phyloP scores from a whole-genome alignment of 2,113 vertebrate species.

The Clupea harengus region DNA sequence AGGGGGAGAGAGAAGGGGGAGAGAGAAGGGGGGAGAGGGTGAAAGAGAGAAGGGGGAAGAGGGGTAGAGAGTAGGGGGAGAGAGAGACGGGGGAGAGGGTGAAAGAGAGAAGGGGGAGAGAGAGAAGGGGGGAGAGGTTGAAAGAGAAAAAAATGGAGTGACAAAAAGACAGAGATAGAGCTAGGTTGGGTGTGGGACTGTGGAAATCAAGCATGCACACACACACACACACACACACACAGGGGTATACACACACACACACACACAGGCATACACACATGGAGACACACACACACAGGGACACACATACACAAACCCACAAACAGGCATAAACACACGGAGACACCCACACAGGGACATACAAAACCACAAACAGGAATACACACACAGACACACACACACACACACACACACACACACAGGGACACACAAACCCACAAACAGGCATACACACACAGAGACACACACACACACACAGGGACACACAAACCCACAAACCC shows the following conservation, averaged over 20 bases:
- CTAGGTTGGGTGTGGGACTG: not conserved
- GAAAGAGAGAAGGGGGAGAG: too few species aligned
- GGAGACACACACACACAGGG: not conserved
- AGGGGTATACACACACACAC: not conserved
- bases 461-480: not conserved
- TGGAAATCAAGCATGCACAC: not conserved
- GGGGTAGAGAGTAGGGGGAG: too few species aligned
- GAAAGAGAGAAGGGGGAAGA: not conserved
- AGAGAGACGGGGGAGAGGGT: not conserved
- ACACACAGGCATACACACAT: not conserved
- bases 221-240: not conserved
- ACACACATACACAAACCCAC: not conserved
- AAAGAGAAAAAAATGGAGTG: not conserved
- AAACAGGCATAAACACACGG: not conserved
- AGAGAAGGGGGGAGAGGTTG: not conserved
- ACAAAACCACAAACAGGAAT: not conserved
- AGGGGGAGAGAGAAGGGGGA: too few species aligned
- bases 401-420: not conserved
- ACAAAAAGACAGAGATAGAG: not conserved
- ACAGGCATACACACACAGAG: not conserved
- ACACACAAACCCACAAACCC: not conserved
- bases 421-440: not conserved
- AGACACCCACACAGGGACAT: too few species aligned
- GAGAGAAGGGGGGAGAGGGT: not conserved
- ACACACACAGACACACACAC: not conserved